Evolutionary conservation across 2,113 vertebrate genomes (phyloP), one percentile per base, ranked within the genome.

Genomic region (Larimichthys crocea): DNA sequence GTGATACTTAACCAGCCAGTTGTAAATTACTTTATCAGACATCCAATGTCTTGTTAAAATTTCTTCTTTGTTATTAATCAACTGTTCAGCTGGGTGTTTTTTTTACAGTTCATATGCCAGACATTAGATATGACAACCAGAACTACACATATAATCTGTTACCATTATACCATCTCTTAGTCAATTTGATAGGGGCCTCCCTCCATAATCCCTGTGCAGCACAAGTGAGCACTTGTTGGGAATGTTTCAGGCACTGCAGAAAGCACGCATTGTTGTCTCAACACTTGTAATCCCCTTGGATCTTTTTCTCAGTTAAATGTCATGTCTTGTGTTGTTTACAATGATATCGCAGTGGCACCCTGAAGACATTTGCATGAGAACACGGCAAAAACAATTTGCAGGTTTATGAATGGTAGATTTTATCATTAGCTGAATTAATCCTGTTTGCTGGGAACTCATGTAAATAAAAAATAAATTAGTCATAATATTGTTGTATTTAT

Each of bases 151-250:
- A 19, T n/a, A 69, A 76, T 75, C 73, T 86, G 69, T 82, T 53
- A 69, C 42, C 56, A 68, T 79, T 87, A 69, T 40, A 53, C 52
- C 42, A n/a, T 72, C 66, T 74, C 79, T 64, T 53, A 50, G 65
- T 83, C 55, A 40, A 76, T 85, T 68, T 77, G 78, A 91, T 69
- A 85, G 19, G 70, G 42, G 19, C 65, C 52, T 72, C 63, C 74
- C 67, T 78, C 17, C 15, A 44, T 85, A 86, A 89, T 89, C 79
- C 71, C 31, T 48, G n/a, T 19, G 29, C 70, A 65, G 46, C 64
- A 73, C 92, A 92, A 87, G 91, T 77, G 60, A 77, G 79, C 78
- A 86, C 92, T 90, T 90, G 91, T 89, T 87, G 82, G 86, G 88
- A 93, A 93, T 89, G 79, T 86, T 85, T 88, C 68, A 59, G 35